Evolutionary conservation across 2,797 vertebrate species (phyloP).

Genomic region (Galaxias olidus): DNA sequence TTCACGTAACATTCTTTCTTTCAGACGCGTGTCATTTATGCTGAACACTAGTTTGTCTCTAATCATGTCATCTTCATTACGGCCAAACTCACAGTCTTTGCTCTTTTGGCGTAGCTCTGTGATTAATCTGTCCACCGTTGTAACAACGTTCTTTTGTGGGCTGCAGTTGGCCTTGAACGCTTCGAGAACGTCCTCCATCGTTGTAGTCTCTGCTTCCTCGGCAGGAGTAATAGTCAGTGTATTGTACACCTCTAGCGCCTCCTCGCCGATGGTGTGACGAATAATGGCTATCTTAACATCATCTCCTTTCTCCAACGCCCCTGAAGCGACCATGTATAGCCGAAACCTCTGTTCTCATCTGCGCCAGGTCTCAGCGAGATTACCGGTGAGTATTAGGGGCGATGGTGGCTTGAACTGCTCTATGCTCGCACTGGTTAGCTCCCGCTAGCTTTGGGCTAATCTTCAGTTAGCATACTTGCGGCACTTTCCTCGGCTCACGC

Average conservation of each 20-base stretch:
- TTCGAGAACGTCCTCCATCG: slow-evolving; percentile 10
- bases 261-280: slow-evolving; percentile 18
- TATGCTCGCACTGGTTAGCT: not conserved
- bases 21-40: slow-evolving; percentile 8
- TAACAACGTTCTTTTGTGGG: slow-evolving; percentile 30
- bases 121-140: slow-evolving; percentile 20
- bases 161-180: slow-evolving; percentile 29
- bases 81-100: slow-evolving; percentile 33
- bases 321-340: too few species aligned
- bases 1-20: slow-evolving; percentile 19
- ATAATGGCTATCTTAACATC: too few species aligned
- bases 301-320: too few species aligned
- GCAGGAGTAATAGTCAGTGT: too few species aligned
- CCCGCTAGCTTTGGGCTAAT: too few species aligned
- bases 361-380: too few species aligned
- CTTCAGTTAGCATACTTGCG: not conserved
- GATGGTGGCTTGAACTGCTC: slow-evolving; percentile 8
- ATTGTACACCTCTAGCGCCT: too few species aligned
- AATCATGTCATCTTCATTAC: slow-evolving; percentile 21
- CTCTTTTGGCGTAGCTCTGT: slow-evolving; percentile 25
- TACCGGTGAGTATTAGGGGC: too few species aligned
- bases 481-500: not conserved
- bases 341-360: too few species aligned
- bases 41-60: slow-evolving; percentile 25
- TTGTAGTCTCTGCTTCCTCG: not conserved